Percentiles rank a stretch among this genome's conserved stretches.
Conservation (phyloP, 92 coral and sea anemone species). For the Bergia sp. region DNA sequence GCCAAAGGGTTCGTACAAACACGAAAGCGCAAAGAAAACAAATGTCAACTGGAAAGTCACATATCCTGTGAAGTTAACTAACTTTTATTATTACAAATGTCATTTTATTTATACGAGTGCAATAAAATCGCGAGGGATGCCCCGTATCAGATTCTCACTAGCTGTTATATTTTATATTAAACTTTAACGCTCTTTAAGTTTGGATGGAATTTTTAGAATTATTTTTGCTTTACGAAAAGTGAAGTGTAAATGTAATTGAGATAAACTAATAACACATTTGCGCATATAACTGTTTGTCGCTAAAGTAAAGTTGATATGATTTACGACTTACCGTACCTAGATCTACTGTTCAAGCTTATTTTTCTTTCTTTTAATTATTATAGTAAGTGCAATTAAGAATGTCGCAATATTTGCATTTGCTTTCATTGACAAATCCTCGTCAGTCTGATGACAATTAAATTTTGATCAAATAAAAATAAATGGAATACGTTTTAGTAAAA, state of each 20-base stretch:
- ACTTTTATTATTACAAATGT: background rate
- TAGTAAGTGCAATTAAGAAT: background rate
- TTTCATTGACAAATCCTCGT: background rate
- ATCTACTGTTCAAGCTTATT: background rate
- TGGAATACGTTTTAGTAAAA: too few relatives aligned
- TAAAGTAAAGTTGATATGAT: background rate
- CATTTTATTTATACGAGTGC: background rate
- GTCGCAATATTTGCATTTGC: background rate
- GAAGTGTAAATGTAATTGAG: background rate
- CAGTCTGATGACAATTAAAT: background rate
- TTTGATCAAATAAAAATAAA: background rate
- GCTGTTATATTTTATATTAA: too few relatives aligned
- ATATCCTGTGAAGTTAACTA: background rate
- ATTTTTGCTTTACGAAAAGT: background rate
- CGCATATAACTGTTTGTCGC: background rate
- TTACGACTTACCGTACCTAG: too few relatives aligned
- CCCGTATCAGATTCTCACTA: background rate
- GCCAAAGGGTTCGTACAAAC: background rate
- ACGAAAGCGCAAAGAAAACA: constrained; percentile 20
- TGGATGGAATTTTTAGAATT: background rate
- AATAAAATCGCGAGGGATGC: background rate
- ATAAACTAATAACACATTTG: background rate
- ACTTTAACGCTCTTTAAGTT: background rate
- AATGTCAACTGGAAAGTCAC: background rate
- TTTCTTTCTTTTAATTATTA: too few relatives aligned